phyloP scores from a whole-genome alignment of 2,888 invertebrate species.

The Aspidiotus destructor region DNA sequence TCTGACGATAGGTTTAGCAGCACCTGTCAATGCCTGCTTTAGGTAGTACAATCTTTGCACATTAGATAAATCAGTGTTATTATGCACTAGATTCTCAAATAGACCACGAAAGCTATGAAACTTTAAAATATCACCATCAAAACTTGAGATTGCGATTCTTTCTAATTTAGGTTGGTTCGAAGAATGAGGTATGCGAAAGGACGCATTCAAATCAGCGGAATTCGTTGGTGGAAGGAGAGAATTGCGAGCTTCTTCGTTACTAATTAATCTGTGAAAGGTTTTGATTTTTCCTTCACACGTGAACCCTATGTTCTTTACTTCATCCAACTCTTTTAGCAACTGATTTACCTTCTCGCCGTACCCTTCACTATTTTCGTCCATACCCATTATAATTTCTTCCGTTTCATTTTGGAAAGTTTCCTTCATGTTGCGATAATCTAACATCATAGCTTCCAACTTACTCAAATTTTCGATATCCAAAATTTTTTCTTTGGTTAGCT shows the following conservation, averaged over 20 bases:
- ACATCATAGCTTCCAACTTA: not conserved
- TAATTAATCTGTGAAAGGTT: not conserved
- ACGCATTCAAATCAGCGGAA: not conserved
- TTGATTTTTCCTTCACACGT: not conserved
- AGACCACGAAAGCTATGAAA: constrained; percentile 11
- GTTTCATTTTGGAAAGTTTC: not conserved
- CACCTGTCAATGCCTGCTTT: not conserved
- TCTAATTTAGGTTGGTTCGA: not conserved
- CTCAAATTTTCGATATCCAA: not conserved
- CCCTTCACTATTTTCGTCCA: not conserved
- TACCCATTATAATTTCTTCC: not conserved
- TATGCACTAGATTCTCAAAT: constrained; percentile 10
- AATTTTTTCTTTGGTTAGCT: not conserved
- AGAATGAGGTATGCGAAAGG: not conserved
- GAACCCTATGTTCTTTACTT: not conserved
- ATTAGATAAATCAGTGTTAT: constrained; percentile 8
- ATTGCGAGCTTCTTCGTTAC: not conserved
- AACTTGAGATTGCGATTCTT: not conserved
- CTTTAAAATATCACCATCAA: constrained; percentile 8
- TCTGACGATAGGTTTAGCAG: not conserved
- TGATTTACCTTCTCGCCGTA: not conserved
- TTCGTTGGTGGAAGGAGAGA: not conserved
- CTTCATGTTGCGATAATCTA: no score
- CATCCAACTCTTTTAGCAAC: not conserved
- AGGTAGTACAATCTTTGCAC: constrained; percentile 3